Evolutionary conservation across 2,113 vertebrate genomes (phyloP), one percentile per base, ranked within the genome.

Genomic region (Amphiprion percula): DNA sequence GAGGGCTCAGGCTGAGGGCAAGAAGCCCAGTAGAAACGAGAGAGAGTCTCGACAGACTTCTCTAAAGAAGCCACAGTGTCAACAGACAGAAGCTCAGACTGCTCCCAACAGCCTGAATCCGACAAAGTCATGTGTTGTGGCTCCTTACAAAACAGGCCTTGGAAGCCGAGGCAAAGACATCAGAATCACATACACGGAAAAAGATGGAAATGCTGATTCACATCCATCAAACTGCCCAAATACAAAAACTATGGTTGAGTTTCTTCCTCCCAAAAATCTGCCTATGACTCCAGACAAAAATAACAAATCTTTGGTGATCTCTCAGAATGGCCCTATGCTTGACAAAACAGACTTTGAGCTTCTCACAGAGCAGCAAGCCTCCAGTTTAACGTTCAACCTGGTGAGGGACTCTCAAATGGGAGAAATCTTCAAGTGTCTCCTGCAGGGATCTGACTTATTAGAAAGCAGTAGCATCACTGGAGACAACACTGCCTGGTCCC

Each of bases 371-470:
- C 97, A 98, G 15, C 97, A 97, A 70, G 92, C 97, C 0, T 97
- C 97, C 67, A 98, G 96, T 88, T 94, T 99, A 50, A 99, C 98
- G 0, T 99, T 98, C 88, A 98, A 98, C 91, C 93, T 99, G 68
- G 97, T 97, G 1, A 96, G 96, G 65, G 98, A 99, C 92, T 96
- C 97, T 80, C 97, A 99, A 63, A 99, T 99, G 98, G 98, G 97
- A 70, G 98, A 99, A 71, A 97, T 99, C 86, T 99, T 99, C 90
- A 98, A 97, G 89, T 97, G 96, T 88, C 96, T 99, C 30, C 86
- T 99, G 79, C 96, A 98, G 83, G 97, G 96, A n/a, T 96, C 97
- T 2, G 97, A 98, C 90, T 92, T 98, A 64, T 87, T 98, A 49
- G 97, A 98, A 50, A 93, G 75, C 77, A 94, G 83, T 10, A 80